Evolutionary conservation across 2,797 vertebrate genomes (phyloP).

Genomic region (Urocyon cinereoargenteus): DNA sequence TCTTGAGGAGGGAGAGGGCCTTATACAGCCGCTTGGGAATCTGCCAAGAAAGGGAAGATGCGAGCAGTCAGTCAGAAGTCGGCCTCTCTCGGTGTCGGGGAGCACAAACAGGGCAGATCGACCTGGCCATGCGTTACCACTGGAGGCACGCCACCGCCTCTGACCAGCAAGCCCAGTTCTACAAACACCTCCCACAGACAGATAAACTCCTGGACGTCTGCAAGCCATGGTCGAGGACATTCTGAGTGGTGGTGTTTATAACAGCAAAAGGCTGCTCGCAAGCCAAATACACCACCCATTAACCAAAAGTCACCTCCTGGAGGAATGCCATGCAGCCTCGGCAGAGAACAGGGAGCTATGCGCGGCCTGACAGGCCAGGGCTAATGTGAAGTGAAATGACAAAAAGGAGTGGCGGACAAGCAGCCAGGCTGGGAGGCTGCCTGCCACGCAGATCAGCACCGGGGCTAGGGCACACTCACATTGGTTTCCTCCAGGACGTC

Average conservation of each 20-base stretch:
- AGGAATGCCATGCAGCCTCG: accelerated
- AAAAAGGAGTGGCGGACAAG: not conserved
- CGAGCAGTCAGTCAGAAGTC: accelerated
- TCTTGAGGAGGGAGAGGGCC: constrained; percentile 97
- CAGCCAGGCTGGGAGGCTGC: not conserved
- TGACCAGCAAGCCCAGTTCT: accelerated
- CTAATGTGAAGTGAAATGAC: accelerated
- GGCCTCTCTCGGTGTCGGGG: accelerated
- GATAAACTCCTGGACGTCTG: accelerated
- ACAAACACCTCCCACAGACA: not conserved
- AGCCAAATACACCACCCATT: accelerated
- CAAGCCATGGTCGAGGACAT: accelerated
- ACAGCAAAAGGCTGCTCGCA: accelerated
- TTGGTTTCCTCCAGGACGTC: constrained; percentile 97
- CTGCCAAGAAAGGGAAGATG: constrained; percentile 83
- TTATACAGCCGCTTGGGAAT: constrained; percentile 98
- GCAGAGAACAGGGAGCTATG: accelerated
- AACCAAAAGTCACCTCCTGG: accelerated
- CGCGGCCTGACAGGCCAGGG: accelerated
- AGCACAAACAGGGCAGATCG: accelerated
- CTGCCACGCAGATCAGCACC: accelerated
- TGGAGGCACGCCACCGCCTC: accelerated
- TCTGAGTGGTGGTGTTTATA: accelerated
- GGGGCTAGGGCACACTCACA: constrained; percentile 86
- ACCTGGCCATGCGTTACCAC: not conserved